phyloP scores from a whole-genome alignment of 2,888 invertebrate genomes.

The Macrophya alboannulata region DNA sequence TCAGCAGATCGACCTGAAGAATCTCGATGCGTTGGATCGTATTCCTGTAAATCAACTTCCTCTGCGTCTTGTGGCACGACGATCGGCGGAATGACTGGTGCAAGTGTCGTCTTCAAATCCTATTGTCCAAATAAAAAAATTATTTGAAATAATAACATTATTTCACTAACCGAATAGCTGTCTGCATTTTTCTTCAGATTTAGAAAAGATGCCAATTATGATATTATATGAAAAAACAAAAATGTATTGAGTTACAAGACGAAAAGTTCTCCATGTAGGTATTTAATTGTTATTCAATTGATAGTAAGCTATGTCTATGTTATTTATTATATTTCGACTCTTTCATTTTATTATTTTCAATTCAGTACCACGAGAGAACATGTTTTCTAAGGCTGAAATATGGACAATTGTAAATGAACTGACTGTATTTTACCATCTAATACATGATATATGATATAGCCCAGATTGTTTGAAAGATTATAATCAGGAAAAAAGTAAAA shows the following conservation, averaged over 20 bases:
- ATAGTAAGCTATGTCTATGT: no score
- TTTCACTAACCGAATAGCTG: background rate
- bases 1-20: conserved; percentile 82
- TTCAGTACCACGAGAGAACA: no score
- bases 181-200: background rate
- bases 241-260: no score
- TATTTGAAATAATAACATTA: background rate
- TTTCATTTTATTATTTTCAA: no score
- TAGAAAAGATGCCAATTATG: background rate
- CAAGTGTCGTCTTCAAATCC: conserved; percentile 38
- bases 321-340: no score
- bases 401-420: no score
- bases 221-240: no score
- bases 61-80: conserved; percentile 91
- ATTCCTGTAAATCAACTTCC: conserved; percentile 91
- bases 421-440: no score
- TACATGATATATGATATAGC: no score
- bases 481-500: background rate
- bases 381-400: background rate
- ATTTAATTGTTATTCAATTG: no score
- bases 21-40: conserved; percentile 83
- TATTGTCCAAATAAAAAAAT: background rate
- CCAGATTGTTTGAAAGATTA: background rate
- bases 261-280: no score
- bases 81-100: conserved; percentile 86